Percentiles rank a stretch among this genome's conserved stretches.
Evolutionary conservation across 1,140 invertebrate genomes (phyloP).

Genomic region (Lordiphosa mommai): DNA sequence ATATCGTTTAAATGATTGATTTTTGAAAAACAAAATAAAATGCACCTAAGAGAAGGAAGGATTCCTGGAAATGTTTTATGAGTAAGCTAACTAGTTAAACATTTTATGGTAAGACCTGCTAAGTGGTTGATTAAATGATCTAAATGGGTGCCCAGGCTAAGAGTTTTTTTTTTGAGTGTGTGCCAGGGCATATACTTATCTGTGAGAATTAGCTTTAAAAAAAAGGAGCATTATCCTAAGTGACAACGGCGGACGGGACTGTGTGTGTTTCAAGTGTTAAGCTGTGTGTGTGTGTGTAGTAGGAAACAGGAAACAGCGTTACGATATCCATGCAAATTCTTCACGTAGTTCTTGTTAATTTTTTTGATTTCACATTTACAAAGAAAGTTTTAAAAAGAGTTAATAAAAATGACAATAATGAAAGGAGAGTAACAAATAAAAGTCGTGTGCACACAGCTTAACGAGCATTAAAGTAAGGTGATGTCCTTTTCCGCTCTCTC

Average conservation of each 20-base stretch:
- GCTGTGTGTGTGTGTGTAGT: slow-evolving; percentile 16
- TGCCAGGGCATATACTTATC: no score
- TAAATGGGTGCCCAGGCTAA: no score
- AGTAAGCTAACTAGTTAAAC: no score
- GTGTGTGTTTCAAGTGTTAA: slow-evolving; percentile 8
- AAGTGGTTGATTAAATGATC: no score
- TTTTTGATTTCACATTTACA: slow-evolving; percentile 54
- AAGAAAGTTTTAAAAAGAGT: slow-evolving; percentile 26
- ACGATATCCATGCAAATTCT: slow-evolving; percentile 79
- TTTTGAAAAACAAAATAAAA: no score
- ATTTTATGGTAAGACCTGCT: no score
- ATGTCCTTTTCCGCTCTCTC: no score
- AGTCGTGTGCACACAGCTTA: slow-evolving; percentile 37
- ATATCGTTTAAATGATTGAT: slow-evolving; percentile 32
- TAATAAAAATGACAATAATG: slow-evolving; percentile 6
- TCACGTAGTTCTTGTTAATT: slow-evolving; percentile 61
- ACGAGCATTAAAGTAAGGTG: background rate
- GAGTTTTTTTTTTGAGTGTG: no score
- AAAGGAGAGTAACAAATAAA: slow-evolving; percentile 21
- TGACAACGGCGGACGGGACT: slow-evolving; percentile 4
- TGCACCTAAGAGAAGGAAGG: no score
- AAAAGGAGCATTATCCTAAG: background rate
- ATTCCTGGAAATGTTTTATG: no score
- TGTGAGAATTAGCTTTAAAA: no score
- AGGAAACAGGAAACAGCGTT: slow-evolving; percentile 74